Base-by-base conservation (phyloP, 1,140 invertebrate genomes). In the Ooceraea biroi region DNA sequence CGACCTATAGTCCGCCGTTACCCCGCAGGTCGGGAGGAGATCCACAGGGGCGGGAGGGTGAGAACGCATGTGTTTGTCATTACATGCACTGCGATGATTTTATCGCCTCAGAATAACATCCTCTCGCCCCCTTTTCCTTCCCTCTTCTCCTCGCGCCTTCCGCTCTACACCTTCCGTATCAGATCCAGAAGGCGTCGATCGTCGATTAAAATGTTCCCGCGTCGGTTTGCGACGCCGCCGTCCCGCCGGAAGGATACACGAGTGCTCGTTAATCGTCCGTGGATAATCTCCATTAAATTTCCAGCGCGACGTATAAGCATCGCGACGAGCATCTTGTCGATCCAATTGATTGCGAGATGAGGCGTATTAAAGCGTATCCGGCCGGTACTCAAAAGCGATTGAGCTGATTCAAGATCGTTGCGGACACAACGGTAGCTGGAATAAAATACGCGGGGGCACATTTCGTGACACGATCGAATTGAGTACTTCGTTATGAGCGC, bases 31-130 rank as follows among this genome's bases (percentile, higher is more conserved):
- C 71, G 86, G 69, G 60, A 85, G 50, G 66, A 82, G 36, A 36
- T 36, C 36, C 36, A 36, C 36, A 36, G 36, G 36, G 36, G 36
- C 2, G 36, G 36, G 36, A 36, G 87, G 83, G 80, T 71, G 82
- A 84, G 85, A 88, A 87, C 90, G 89, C 93, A 92, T 91, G 91
- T 93, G 93, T 92, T 94, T 91, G 92, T 93, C 93, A 90, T 94
- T 93, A 92, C 85, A 74, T 86, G 88, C 85, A 88, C 78, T 85
- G 85, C 91, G 89, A 91, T 87, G 89, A 92, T 92, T 88, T 92
- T 92, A 92, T 92, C 92, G 84, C 77, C 76, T 80, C 61, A 55
- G 48, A 72, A 82, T 66, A 69, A 52, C 83, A 73, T 77, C 74
- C 82, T 83, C 30, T 52, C 27, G 14, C 52, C 55, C 48, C 41